Percentiles rank a stretch among this genome's conserved stretches.
These are phyloP conservation scores for Astur gentilis DNA, from an alignment of 2,113 vertebrate genomes.

Conservation along the genomic window DNA sequence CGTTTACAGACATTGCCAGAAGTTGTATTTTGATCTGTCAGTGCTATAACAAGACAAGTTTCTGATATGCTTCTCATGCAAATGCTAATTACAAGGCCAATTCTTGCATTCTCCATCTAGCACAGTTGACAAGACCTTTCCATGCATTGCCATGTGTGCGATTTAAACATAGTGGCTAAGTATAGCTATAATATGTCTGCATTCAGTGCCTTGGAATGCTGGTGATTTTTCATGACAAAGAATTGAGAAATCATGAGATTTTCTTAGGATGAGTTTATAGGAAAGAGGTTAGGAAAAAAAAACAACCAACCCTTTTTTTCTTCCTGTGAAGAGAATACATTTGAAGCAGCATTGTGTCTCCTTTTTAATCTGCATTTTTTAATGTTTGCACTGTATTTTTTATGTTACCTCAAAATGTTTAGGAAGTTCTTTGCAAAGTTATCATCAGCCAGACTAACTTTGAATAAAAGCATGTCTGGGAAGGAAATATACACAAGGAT, in stretches of 20 bases:
- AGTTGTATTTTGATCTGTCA: conserved; percentile 9
- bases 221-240: background rate
- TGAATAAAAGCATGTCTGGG: background rate
- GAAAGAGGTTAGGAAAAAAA: background rate
- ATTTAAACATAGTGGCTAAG: background rate
- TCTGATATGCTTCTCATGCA: conserved; percentile 9
- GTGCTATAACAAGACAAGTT: background rate
- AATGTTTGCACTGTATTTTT: background rate
- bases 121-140: background rate
- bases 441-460: background rate
- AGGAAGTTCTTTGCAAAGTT: background rate
- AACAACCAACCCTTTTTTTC: accelerated
- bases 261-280: background rate
- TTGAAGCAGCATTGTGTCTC: background rate
- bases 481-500: background rate
- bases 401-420: background rate
- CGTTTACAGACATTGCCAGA: background rate
- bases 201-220: background rate
- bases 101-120: background rate
- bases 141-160: background rate
- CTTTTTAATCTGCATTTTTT: background rate
- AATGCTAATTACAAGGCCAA: background rate
- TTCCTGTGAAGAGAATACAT: background rate
- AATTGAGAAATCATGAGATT: background rate
- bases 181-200: background rate